Evolutionary conservation across 1,140 invertebrate species (phyloP).

Genomic region (Drosophila saltans): DNA sequence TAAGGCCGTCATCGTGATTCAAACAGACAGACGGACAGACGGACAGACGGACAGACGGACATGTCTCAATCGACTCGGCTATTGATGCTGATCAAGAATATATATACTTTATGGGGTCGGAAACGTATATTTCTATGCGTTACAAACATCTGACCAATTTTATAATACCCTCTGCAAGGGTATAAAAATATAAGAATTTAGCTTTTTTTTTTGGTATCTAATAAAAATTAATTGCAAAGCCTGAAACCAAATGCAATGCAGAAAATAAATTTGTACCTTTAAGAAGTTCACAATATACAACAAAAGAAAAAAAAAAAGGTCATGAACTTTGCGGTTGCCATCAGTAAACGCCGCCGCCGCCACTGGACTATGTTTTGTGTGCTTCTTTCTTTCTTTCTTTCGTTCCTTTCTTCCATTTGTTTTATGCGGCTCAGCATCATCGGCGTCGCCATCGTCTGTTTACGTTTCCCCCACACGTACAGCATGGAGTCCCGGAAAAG

Average conservation of each 20-base stretch:
- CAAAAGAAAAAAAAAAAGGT: constrained; percentile 45
- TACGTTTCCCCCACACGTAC: constrained; percentile 67
- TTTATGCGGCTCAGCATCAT: constrained; percentile 1
- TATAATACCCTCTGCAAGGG: too few relatives aligned
- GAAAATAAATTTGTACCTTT: constrained; percentile 8
- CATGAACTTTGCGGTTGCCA: constrained; percentile 62
- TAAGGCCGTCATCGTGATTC: too few relatives aligned
- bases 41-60: too few relatives aligned
- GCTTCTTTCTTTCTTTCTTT: not conserved
- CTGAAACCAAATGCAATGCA: constrained; percentile 8
- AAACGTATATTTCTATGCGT: too few relatives aligned
- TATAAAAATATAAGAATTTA: not conserved
- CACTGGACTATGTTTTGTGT: not conserved
- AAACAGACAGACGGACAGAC: too few relatives aligned
- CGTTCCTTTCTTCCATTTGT: not conserved
- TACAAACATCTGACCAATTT: too few relatives aligned
- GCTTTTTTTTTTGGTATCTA: not conserved
- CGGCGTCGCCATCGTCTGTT: constrained; percentile 40
- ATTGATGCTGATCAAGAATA: too few relatives aligned
- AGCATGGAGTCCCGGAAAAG: constrained; percentile 69
- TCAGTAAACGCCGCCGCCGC: constrained; percentile 2
- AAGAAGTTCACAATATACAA: constrained; percentile 1
- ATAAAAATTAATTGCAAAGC: constrained; percentile 29
- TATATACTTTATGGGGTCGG: too few relatives aligned
- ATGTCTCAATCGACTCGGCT: too few relatives aligned